A percentile compares a stretch with the other conserved stretches of the same genome.
These are phyloP conservation scores for Selenia dentaria DNA, from an alignment of 2,888 invertebrate genomes.

Conservation along the genomic window DNA sequence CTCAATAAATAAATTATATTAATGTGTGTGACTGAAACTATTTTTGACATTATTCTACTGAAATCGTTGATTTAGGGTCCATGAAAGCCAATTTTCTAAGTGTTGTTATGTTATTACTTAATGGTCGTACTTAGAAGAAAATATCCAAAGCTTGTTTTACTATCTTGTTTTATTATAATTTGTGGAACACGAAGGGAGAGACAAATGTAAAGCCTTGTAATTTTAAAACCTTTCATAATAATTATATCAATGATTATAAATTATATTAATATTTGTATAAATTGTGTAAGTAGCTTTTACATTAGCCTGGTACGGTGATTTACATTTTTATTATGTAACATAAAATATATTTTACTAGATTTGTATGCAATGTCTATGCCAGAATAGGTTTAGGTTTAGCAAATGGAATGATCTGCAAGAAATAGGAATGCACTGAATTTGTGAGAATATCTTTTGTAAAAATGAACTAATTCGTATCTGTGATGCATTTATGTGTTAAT, in stretches of 20 bases:
- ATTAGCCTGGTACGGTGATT: slow-evolving; percentile 42
- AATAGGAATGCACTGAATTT: slow-evolving; percentile 24
- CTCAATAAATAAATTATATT: slow-evolving; percentile 9
- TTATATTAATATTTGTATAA: slow-evolving; percentile 33
- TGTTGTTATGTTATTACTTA: slow-evolving; percentile 31
- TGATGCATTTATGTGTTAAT: slow-evolving; percentile 33
- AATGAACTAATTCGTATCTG: slow-evolving; percentile 34
- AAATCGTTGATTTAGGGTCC: slow-evolving; percentile 25
- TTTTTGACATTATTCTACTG: slow-evolving; percentile 7
- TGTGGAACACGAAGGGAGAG: slow-evolving; percentile 9
- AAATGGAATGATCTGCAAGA: slow-evolving; percentile 16
- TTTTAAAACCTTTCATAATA: slow-evolving; percentile 23
- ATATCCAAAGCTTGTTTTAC: slow-evolving; percentile 34
- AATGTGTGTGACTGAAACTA: slow-evolving; percentile 13
- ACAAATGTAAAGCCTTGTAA: slow-evolving; percentile 32
- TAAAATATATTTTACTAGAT: slow-evolving; percentile 46
- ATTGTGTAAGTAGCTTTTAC: slow-evolving; percentile 43
- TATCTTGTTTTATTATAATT: slow-evolving; percentile 15
- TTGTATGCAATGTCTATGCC: slow-evolving; percentile 35
- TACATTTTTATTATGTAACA: slow-evolving; percentile 40
- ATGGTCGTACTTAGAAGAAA: slow-evolving; percentile 36
- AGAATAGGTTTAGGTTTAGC: slow-evolving; percentile 14
- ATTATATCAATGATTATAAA: slow-evolving; percentile 28
- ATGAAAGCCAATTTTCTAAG: slow-evolving; percentile 22
- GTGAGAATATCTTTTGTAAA: slow-evolving; percentile 28